Evolutionary conservation across 1,140 invertebrate species (phyloP), one percentile per base, ranked within the genome.

Genomic region (Pachypeltis micranthus): DNA sequence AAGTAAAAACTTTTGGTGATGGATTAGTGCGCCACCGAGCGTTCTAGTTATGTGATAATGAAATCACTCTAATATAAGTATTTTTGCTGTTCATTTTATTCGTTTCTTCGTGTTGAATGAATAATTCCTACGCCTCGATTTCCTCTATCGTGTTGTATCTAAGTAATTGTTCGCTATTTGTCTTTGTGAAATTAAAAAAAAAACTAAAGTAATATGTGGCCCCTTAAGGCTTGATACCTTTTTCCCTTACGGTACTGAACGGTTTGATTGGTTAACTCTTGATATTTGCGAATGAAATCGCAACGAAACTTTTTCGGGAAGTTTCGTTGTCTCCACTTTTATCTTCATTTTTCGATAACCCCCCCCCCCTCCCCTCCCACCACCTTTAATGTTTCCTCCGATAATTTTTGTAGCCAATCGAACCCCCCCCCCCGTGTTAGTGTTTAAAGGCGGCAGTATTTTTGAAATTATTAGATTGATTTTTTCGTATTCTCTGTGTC

Each of bases 81-180:
- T 39, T 39, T 39, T 51, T 51, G n/a, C n/a, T n/a, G n/a, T n/a
- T n/a, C n/a, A n/a, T n/a, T n/a, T n/a, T n/a, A n/a, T n/a, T 21
- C 23, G 47, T 51, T 51, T 51, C 19, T 51, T 39, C 31, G 31
- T 39, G 31, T 39, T 39, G 16, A 10, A 10, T 39, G 23, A 51
- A 10, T 14, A 51, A 51, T 51, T 51, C 47, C 47, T 51, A 4
- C 47, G 47, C 47, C 47, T 21, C 47, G 4, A 51, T 51, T 51
- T 51, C 47, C 47, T 51, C 21, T 51, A 51, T 51, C 47, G 47
- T 51, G 47, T 51, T 51, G 47, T 51, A 51, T 14, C 47, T 51
- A n/a, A n/a, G n/a, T n/a, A 51, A 51, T 51, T 51, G 21, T 51
- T 51, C 47, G 47, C 47, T 51, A 51, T 51, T 51, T 51, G 47